These are phyloP conservation scores for Mus spretus DNA, from an alignment of 2,797 vertebrate species.

Conservation along the genomic window DNA sequence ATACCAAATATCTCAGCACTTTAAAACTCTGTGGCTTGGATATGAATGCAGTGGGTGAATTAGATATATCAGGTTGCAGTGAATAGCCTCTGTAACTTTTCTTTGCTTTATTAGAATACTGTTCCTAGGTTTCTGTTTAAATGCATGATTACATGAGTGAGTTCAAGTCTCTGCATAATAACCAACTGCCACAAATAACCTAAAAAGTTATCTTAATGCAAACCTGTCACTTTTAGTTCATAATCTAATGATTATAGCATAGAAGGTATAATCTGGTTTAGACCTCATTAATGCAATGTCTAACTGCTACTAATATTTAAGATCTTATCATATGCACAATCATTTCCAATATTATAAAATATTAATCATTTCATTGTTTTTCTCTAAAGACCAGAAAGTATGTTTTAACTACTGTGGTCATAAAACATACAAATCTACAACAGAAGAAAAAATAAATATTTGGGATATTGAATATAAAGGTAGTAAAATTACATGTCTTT, in stretches of 20 bases:
- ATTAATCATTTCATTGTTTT: background rate
- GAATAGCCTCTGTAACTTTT: background rate
- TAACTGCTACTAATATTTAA: background rate
- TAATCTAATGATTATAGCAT: background rate
- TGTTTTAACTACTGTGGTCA: background rate
- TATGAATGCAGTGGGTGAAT: background rate
- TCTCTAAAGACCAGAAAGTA: background rate
- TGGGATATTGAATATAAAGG: background rate
- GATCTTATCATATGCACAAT: background rate
- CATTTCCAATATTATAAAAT: conserved; percentile 41
- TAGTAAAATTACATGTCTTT: background rate
- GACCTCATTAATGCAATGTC: background rate
- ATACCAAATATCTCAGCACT: background rate
- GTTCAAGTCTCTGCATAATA: background rate
- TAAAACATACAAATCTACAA: background rate
- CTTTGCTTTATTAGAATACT: background rate
- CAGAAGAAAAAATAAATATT: background rate
- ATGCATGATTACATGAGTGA: background rate
- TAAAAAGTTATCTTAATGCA: background rate
- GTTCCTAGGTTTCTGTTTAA: conserved; percentile 20
- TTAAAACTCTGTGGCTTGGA: background rate
- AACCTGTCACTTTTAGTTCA: background rate
- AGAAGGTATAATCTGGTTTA: background rate
- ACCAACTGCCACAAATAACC: background rate
- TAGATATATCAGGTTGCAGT: background rate